phyloP scores from a whole-genome alignment of 2,797 vertebrate species.

The Mormyrops attenuatus region DNA sequence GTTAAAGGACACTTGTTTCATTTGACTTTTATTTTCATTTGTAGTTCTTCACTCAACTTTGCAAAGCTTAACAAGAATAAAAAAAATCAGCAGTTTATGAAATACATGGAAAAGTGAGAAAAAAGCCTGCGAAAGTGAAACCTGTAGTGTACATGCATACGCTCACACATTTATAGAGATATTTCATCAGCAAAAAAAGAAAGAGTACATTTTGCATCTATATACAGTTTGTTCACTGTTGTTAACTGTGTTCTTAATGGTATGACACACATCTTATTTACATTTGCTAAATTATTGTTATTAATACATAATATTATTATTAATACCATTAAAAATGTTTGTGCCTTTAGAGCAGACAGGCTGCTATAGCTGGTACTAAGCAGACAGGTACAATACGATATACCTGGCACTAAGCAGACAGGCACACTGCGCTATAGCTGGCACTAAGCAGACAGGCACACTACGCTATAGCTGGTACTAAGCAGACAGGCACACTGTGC shows the following conservation, averaged over 20 bases:
- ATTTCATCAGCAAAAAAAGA: not conserved
- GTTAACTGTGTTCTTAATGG: not conserved
- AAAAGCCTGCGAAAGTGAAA: too few species aligned
- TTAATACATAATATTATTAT: not conserved
- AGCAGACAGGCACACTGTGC: constrained; percentile 52
- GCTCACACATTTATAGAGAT: not conserved
- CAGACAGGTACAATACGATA: not conserved
- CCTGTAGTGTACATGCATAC: not conserved
- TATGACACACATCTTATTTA: not conserved
- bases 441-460: not conserved
- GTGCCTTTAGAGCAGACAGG: not conserved
- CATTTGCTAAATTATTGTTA: not conserved
- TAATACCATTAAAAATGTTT: constrained; percentile 52
- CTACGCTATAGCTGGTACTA: not conserved
- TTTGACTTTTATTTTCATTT: not conserved
- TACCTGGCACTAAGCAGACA: not conserved
- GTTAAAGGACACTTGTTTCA: not conserved
- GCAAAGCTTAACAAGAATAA: not conserved
- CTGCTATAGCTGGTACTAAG: not conserved
- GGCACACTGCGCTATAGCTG: constrained; percentile 53
- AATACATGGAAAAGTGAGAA: not conserved
- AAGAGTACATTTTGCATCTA: not conserved
- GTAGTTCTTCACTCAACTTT: not conserved
- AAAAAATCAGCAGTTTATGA: not conserved
- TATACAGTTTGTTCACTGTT: not conserved